These are phyloP conservation scores for Actias luna DNA, from an alignment of 2,888 invertebrate species.

Conservation along the genomic window DNA sequence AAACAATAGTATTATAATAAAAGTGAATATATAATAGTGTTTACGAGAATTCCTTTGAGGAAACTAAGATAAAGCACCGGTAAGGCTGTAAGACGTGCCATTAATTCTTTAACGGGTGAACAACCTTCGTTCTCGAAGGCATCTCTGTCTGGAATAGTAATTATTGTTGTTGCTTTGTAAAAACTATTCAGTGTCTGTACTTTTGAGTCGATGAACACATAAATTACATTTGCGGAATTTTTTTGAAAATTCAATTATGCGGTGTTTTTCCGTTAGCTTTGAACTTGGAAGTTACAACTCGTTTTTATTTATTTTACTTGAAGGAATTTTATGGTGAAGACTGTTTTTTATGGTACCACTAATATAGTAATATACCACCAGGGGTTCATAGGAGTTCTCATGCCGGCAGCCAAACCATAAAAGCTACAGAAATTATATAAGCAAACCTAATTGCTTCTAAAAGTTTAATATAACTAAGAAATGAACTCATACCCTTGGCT, in stretches of 20 bases:
- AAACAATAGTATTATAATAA: slow-evolving; percentile 18
- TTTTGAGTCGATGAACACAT: slow-evolving; percentile 43
- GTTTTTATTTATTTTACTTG: too few species aligned
- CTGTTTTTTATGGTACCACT: too few species aligned
- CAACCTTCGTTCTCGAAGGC: slow-evolving; percentile 59
- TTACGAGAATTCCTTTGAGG: slow-evolving; percentile 45
- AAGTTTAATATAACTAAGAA: neutral
- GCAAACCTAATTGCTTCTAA: neutral
- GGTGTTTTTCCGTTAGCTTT: slow-evolving; percentile 14
- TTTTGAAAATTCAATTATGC: slow-evolving; percentile 15
- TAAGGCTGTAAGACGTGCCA: slow-evolving; percentile 59
- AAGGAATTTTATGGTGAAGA: too few species aligned
- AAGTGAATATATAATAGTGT: slow-evolving; percentile 43
- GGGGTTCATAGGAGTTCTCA: too few species aligned
- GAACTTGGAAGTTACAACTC: neutral
- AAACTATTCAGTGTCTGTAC: slow-evolving; percentile 44
- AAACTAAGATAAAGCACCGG: slow-evolving; percentile 60
- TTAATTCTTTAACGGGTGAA: slow-evolving; percentile 73
- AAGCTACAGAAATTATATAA: neutral
- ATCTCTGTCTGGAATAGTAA: slow-evolving; percentile 72
- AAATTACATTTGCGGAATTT: slow-evolving; percentile 27
- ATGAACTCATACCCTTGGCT: neutral
- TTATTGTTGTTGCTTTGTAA: slow-evolving; percentile 58
- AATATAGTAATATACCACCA: too few species aligned
- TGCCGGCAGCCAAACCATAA: too few species aligned